Base-by-base conservation (phyloP, 2,888 invertebrate genomes). In the Steinernema scapterisci region DNA sequence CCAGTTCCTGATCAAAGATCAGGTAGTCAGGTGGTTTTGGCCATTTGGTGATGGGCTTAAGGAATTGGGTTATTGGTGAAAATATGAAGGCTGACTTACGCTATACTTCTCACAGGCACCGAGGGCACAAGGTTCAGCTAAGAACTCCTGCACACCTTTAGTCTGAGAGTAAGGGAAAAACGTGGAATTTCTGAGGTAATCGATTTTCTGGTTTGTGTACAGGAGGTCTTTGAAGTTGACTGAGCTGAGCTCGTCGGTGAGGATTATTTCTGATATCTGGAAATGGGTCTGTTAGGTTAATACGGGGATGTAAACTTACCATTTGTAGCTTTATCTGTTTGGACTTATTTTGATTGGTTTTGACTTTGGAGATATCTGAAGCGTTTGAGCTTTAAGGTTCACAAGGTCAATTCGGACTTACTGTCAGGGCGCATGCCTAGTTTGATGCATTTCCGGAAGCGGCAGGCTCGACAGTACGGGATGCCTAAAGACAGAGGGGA, bases 381-480 rank as follows among this genome's bases (percentile, higher is more conserved):
- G 38, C n/a, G n/a, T 23, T 19, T 9, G 16, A 38, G 13, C n/a
- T 9, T 71, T 7, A 31, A 31, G 21, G 43, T 16, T 13, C 19
- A 21, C 13, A 25, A 70, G 19, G 16, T 11, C 16, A 31, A 70
- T n/a, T 23, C 23, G 38, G 3, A 31, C 38, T 38, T 45, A 44
- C 44, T 56, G 16, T 72, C 43, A 13, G 73, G 25, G 0, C 27
- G 27, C 73, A 73, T 73, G 9, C 73, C 73, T 16, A 54, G n/a
- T 27, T 71, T 74, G 9, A 77, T 74, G 45, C 78, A 78, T 48
- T 77, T 78, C 0, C 73, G 71, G 19, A 73, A 78, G 16, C 78
- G 73, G 31, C 78, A 78, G 1, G 78, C 75, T 1, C 77, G 73
- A 38, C 78, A 78, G 5, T 31, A 48, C 27, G 27, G 63, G 63